Evolutionary conservation across 2,797 vertebrate genomes (phyloP).

Genomic region (Myripristis jacobus): DNA sequence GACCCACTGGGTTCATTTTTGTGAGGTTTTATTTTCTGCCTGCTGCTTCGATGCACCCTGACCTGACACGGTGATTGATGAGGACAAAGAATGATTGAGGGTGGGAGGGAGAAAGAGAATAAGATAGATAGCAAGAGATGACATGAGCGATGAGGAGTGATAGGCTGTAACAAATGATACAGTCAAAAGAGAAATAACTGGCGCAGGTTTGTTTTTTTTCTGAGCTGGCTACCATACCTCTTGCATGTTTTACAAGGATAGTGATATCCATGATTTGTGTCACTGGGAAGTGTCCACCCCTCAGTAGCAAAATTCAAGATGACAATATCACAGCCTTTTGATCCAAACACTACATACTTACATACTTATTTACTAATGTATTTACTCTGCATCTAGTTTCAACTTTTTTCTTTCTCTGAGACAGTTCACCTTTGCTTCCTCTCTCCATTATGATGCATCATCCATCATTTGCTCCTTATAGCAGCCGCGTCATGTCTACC

Average conservation of each 20-base stretch:
- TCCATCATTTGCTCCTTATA: conserved; percentile 11
- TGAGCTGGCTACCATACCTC: not conserved
- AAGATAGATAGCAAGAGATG: not conserved
- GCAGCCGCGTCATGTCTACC: not conserved
- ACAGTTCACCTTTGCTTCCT: not conserved
- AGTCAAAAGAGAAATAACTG: not conserved
- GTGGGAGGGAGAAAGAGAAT: not conserved
- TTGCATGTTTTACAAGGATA: not conserved
- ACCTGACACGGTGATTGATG: conserved; percentile 9
- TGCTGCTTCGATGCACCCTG: not conserved
- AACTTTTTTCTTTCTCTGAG: not conserved
- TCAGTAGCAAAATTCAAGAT: conserved; percentile 6
- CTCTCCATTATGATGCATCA: conserved; percentile 4
- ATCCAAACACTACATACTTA: not conserved
- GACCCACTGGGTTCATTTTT: not conserved
- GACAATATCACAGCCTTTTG: not conserved
- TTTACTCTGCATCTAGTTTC: not conserved
- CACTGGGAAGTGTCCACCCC: not conserved
- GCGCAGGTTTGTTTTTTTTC: not conserved
- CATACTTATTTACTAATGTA: not conserved
- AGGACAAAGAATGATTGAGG: too few relatives aligned
- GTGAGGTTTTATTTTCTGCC: not conserved
- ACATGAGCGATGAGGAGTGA: too few relatives aligned
- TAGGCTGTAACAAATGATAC: not conserved
- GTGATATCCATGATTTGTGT: not conserved